Conservation (phyloP, 2,888 invertebrate species). For the Lathronympha strigana region DNA sequence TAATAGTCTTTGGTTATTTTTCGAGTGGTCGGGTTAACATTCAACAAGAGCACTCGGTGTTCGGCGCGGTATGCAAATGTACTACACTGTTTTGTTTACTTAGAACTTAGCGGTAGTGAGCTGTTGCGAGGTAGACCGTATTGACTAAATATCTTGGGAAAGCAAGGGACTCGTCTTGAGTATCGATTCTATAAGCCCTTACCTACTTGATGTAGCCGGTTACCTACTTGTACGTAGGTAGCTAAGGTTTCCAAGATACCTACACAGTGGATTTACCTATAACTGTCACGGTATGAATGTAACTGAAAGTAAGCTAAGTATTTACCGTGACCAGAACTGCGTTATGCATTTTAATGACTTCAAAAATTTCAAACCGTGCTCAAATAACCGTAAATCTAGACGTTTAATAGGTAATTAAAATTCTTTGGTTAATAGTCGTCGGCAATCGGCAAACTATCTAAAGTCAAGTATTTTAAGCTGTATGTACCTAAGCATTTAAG, state of each 20-base stretch:
- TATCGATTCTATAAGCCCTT: conserved; percentile 38
- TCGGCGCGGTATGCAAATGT: conserved; percentile 61
- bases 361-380: neutral
- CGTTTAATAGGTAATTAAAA: neutral
- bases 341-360: neutral
- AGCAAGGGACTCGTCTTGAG: conserved; percentile 34
- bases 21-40: conserved; percentile 59
- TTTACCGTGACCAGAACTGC: conserved; percentile 11
- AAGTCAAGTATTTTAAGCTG: too few relatives aligned
- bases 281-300: conserved; percentile 1
- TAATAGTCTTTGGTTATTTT: conserved; percentile 54
- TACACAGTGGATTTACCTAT: neutral
- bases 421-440: neutral
- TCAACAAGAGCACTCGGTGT: conserved; percentile 51
- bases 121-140: conserved; percentile 53
- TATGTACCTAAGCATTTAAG: too few relatives aligned
- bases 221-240: conserved; percentile 19
- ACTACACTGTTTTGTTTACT: conserved; percentile 62
- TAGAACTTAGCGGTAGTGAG: conserved; percentile 59
- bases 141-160: conserved; percentile 60
- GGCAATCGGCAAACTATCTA: too few relatives aligned
- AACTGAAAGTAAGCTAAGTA: conserved; percentile 1
- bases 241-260: conserved; percentile 26
- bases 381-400: neutral
- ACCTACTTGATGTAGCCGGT: conserved; percentile 12